Conservation (phyloP, 1,140 invertebrate species). For the Hermetia illucens region DNA sequence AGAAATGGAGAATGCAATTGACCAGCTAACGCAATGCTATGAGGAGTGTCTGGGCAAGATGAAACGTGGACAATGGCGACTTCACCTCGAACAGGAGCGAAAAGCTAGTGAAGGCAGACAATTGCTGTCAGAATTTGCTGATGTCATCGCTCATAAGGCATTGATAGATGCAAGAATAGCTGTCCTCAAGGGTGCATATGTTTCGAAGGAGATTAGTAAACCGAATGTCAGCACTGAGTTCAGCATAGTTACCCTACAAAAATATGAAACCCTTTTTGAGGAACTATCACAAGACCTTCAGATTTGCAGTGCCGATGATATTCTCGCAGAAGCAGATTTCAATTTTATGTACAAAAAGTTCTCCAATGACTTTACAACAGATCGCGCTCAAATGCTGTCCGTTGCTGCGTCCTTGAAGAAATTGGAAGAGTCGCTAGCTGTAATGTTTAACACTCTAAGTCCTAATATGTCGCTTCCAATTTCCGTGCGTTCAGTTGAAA, state of each 20-base stretch:
- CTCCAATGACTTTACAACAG: conserved; percentile 10
- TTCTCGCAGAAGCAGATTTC: conserved; percentile 14
- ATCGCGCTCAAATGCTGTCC: conserved; percentile 11
- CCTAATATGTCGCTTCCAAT: conserved; percentile 10
- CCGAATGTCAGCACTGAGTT: no score
- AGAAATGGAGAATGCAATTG: conserved; percentile 51
- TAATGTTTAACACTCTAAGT: conserved; percentile 9
- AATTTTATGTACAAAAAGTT: conserved; percentile 15
- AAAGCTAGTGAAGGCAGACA: conserved; percentile 34
- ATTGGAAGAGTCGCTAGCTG: conserved; percentile 12
- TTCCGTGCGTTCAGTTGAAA: no score
- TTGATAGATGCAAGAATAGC: conserved; percentile 54
- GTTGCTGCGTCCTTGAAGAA: conserved; percentile 10
- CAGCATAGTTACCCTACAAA: conserved; percentile 10
- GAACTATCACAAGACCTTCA: conserved; percentile 13
- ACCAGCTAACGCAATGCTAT: conserved; percentile 47
- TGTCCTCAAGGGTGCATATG: conserved; percentile 37
- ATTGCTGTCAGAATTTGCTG: conserved; percentile 52
- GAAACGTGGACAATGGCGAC: conserved; percentile 23
- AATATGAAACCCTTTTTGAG: conserved; percentile 14
- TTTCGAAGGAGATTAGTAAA: conserved; percentile 3
- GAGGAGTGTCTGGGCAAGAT: conserved; percentile 38
- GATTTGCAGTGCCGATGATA: conserved; percentile 13
- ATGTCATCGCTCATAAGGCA: conserved; percentile 60
- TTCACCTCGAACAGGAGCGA: conserved; percentile 34